phyloP scores from a whole-genome alignment of 2,113 vertebrate species.

The Mus spicilegus region DNA sequence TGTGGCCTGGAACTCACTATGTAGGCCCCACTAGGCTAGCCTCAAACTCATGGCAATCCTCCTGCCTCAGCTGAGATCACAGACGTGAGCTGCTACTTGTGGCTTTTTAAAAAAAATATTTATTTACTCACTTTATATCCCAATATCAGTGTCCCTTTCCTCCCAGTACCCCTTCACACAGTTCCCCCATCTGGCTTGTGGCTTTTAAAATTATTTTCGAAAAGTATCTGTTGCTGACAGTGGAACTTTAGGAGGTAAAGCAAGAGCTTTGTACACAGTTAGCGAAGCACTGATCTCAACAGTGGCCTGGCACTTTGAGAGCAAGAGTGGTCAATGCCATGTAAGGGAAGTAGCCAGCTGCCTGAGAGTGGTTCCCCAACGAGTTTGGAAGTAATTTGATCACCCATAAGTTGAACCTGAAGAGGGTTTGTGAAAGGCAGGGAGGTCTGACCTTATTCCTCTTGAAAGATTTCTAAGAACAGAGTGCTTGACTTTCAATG shows the following conservation, averaged over 20 bases:
- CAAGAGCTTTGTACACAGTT: background rate
- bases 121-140: too few species aligned
- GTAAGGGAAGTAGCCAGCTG: background rate
- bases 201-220: background rate
- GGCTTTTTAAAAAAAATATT: background rate
- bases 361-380: background rate
- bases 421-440: constrained; percentile 37
- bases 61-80: background rate
- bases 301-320: background rate
- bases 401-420: constrained; percentile 19
- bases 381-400: background rate
- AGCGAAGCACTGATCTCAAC: background rate
- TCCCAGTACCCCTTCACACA: too few species aligned
- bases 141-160: too few species aligned
- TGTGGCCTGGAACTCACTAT: background rate
- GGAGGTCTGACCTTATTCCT: constrained; percentile 8
- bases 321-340: background rate
- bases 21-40: background rate
- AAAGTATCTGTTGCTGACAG: background rate
- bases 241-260: background rate
- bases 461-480: constrained; percentile 12
- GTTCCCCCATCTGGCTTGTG: too few species aligned
- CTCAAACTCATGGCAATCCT: background rate
- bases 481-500: background rate
- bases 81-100: background rate